Evolutionary conservation across 2,113 vertebrate genomes (phyloP).

Genomic region (Crotalus tigris): DNA sequence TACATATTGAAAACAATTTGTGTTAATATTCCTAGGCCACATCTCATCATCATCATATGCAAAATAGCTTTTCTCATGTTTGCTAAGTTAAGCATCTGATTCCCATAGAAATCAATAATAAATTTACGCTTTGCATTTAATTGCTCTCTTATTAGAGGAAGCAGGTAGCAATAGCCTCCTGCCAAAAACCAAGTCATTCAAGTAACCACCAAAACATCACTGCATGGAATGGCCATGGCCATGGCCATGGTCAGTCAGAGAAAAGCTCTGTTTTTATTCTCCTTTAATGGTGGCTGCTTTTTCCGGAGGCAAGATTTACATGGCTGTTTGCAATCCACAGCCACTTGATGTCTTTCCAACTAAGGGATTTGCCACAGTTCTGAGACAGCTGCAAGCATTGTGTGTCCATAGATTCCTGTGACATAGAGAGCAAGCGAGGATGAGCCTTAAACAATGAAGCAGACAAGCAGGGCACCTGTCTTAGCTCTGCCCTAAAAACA

Average conservation of each 20-base stretch:
- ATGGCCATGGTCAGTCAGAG: too few relatives aligned
- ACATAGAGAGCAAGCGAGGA: neutral
- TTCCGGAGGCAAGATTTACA: neutral
- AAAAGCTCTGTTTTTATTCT: neutral
- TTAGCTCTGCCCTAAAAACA: neutral
- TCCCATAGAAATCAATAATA: neutral
- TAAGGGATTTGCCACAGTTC: neutral
- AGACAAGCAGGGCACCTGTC: too few relatives aligned
- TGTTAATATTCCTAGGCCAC: neutral
- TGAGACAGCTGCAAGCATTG: neutral
- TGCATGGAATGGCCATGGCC: neutral
- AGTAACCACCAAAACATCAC: neutral
- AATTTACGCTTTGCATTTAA: neutral
- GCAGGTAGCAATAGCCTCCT: neutral
- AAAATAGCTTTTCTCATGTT: neutral
- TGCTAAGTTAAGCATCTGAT: neutral
- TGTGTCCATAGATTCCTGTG: neutral
- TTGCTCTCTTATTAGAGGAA: neutral
- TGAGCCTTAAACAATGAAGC: neutral
- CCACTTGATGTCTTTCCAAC: neutral
- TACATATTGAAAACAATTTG: neutral
- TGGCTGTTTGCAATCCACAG: neutral
- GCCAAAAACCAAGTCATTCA: neutral
- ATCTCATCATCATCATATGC: neutral
- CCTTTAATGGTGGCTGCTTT: neutral